Evolutionary conservation across 92 coral and sea anemone genomes (phyloP), one percentile per base, ranked within the genome.

Genomic region (Porites cylindrica): DNA sequence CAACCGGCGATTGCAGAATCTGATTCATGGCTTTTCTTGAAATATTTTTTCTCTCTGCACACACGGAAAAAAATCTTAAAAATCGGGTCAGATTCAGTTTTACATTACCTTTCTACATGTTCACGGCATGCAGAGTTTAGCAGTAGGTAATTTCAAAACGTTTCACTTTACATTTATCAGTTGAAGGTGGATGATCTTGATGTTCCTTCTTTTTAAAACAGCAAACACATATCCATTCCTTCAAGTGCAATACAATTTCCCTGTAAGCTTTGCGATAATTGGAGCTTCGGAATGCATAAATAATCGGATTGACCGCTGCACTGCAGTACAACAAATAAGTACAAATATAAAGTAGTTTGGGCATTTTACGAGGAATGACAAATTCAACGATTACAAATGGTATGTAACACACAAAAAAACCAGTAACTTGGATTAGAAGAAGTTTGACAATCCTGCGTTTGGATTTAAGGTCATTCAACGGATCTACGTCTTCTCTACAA

Each of bases 371-470:
- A 21, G 81, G 82, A 9, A n/a, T 20, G 10, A 76, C 10, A n/a
- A 81, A 82, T 2, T 89, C 81, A 1, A 67, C 84, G 2, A 91
- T 78, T 21, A 81, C 78, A 50, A 91, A 93, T 8, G 96, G 96
- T 10, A 91, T 58, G 16, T 91, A 90, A n/a, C 90, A 92, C 51
- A 84, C 71, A 26, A 87, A 91, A 53, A 93, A 93, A n/a, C 89
- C 86, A 2, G 81, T 32, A 8, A 93, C 89, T 5, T 91, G 88
- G 7, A 69, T 91, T 5, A 93, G 67, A 18, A 91, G 85, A 1
- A 91, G 76, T 56, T 91, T 89, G 2, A 93, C 91, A 23, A 93
- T 89, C 59, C 75, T 92, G 8, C 92, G 89, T 64, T 93, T 93
- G 58, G 94, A 85, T 20, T 53, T 53, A 18, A 58, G 38, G 12